Conservation (phyloP, 2,797 vertebrate genomes). For the Myoxocephalus aenaeus region DNA sequence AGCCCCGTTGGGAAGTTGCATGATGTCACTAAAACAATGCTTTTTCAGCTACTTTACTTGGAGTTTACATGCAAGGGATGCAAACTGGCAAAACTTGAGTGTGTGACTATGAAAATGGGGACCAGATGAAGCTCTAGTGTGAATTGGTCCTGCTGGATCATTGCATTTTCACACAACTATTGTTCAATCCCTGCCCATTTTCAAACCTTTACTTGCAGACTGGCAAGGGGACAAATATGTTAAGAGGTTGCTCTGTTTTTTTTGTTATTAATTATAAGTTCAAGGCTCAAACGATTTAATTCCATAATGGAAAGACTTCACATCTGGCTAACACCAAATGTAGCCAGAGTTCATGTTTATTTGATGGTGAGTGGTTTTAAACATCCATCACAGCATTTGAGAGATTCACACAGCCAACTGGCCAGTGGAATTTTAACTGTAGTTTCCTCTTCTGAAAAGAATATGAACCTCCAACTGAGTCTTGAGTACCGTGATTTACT, state of each 20-base stretch:
- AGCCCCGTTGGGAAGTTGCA: neutral
- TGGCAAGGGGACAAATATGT: neutral
- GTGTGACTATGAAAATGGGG: neutral
- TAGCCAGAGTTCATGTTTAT: slow-evolving; percentile 33
- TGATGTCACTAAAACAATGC: neutral
- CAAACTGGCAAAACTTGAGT: neutral
- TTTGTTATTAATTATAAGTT: neutral
- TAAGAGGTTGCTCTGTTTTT: neutral
- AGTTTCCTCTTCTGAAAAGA: slow-evolving; percentile 37
- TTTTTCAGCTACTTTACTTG: neutral
- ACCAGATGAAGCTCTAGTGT: neutral
- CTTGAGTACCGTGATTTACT: slow-evolving; percentile 14
- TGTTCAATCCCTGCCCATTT: neutral
- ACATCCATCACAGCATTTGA: slow-evolving; percentile 10
- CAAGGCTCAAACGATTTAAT: neutral
- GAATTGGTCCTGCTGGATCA: neutral
- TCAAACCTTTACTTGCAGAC: neutral
- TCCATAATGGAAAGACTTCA: neutral
- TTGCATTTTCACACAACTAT: neutral
- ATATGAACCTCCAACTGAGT: slow-evolving; percentile 10
- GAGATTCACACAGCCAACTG: slow-evolving; percentile 19
- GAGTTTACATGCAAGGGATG: neutral
- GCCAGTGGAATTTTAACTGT: slow-evolving; percentile 9
- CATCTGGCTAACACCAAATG: slow-evolving; percentile 2
- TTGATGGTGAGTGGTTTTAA: slow-evolving; percentile 27